Evolutionary conservation across 2,113 vertebrate species (phyloP).

Genomic region (Salvelinus fontinalis): DNA sequence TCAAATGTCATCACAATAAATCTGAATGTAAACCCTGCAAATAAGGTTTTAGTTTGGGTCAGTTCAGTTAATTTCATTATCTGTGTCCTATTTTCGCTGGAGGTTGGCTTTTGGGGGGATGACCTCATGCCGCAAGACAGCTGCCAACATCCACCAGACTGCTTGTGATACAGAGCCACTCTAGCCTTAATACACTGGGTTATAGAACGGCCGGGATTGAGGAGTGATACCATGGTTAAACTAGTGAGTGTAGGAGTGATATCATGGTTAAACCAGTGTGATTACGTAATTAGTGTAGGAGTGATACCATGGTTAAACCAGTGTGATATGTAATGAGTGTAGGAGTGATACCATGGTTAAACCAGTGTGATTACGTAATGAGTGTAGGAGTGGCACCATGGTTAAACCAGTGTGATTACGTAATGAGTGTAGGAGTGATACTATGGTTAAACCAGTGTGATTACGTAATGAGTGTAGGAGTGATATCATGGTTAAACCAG

Average conservation of each 20-base stretch:
- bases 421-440: neutral
- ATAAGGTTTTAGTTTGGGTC: constrained; percentile 11
- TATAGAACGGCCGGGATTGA: constrained; percentile 58
- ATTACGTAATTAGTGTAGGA: too few species aligned
- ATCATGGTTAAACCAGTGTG: too few species aligned
- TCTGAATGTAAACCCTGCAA: constrained; percentile 19
- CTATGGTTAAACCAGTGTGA: constrained; percentile 11
- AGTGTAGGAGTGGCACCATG: too few species aligned
- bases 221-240: constrained; percentile 30
- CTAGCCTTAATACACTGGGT: constrained; percentile 59
- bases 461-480: neutral
- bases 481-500: constrained; percentile 5
- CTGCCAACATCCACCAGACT: constrained; percentile 60
- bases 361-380: too few species aligned
- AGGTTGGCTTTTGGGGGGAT: constrained; percentile 46
- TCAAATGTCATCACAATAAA: constrained; percentile 19
- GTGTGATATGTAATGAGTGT: too few species aligned
- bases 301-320: too few species aligned
- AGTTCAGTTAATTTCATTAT: constrained; percentile 28
- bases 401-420: too few species aligned
- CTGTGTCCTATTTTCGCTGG: constrained; percentile 35
- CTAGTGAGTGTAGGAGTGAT: constrained; percentile 5
- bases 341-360: too few species aligned
- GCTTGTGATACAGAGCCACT: constrained; percentile 64
- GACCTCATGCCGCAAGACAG: constrained; percentile 65